Conservation (phyloP, 2,797 vertebrate genomes). For the Enteromius trimaculatus region DNA sequence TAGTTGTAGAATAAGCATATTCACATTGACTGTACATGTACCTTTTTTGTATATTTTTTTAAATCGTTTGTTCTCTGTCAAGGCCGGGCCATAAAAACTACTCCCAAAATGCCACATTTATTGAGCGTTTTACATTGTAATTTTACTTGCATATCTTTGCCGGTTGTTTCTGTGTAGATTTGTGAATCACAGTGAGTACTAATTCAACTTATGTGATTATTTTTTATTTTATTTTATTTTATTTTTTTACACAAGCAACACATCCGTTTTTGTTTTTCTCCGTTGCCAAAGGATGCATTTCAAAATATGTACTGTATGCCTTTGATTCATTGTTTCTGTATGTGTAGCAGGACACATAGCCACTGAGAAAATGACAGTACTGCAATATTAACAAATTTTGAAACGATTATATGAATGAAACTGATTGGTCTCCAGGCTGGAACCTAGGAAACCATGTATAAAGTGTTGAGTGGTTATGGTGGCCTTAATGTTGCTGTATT, state of each 20-base stretch:
- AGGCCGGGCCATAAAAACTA: constrained; percentile 38
- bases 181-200: not conserved
- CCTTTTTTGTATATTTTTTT: constrained; percentile 58
- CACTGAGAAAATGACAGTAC: constrained; percentile 29
- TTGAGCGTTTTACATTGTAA: constrained; percentile 14
- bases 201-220: not conserved
- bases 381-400: constrained; percentile 27
- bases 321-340: not conserved
- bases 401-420: constrained; percentile 10
- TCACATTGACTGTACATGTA: constrained; percentile 26
- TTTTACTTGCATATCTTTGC: not conserved
- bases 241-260: not conserved
- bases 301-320: constrained; percentile 1
- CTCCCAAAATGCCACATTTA: constrained; percentile 44
- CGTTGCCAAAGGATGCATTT: constrained; percentile 43
- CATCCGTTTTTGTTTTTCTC: constrained; percentile 8
- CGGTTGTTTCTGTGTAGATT: not conserved
- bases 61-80: constrained; percentile 45
- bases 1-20: not conserved
- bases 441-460: constrained; percentile 71
- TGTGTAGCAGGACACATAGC: constrained; percentile 20
- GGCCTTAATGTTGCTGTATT: constrained; percentile 51
- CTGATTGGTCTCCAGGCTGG: constrained; percentile 70
- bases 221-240: not conserved
- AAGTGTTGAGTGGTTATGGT: constrained; percentile 45